These are phyloP conservation scores for Sinelater perroti DNA, from an alignment of 2,888 invertebrate species.

Conservation along the genomic window DNA sequence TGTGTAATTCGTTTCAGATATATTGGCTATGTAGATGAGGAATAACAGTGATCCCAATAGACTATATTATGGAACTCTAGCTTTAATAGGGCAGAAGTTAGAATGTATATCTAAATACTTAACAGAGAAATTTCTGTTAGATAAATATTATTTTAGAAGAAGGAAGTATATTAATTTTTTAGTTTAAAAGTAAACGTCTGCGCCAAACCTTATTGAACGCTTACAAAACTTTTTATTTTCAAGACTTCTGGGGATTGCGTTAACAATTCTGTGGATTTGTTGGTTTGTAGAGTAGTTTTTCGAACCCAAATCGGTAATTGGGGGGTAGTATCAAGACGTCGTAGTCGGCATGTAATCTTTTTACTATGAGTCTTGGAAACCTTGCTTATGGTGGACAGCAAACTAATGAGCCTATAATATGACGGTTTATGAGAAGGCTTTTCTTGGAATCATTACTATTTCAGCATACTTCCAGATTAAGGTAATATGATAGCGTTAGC, in stretches of 20 bases:
- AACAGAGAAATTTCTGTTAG: too few species aligned
- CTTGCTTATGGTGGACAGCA: background rate
- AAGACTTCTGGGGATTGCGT: too few species aligned
- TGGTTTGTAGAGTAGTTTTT: background rate
- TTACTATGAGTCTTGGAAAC: background rate
- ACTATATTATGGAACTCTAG: background rate
- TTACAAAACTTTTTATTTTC: background rate
- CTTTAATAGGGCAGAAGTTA: background rate
- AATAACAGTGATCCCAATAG: background rate
- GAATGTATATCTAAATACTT: background rate
- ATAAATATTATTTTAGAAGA: background rate
- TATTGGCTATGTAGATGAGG: background rate
- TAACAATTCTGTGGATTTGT: too few species aligned
- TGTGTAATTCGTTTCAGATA: background rate
- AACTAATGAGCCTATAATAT: too few species aligned
- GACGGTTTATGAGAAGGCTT: too few species aligned
- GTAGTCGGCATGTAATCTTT: background rate
- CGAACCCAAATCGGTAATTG: background rate
- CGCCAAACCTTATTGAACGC: background rate
- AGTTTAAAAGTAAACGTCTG: background rate
- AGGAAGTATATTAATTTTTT: background rate
- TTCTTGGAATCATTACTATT: too few species aligned
- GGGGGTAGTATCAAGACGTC: background rate
- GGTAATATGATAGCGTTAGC: background rate
- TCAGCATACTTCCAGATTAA: background rate